Base-by-base conservation (phyloP, 1,140 invertebrate species). In the Pseudomyrmex pallidus region DNA sequence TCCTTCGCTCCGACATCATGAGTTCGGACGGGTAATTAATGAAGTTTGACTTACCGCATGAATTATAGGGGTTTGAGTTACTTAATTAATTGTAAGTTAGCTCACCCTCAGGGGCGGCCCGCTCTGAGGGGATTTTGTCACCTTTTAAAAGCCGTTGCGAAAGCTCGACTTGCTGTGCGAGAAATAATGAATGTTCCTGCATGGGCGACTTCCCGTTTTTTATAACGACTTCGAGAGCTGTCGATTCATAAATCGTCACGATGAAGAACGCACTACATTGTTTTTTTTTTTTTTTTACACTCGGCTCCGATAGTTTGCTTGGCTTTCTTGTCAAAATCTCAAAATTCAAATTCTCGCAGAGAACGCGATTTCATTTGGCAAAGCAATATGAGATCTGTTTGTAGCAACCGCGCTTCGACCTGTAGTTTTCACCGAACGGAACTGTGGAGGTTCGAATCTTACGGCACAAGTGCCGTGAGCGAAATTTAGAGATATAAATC, bases 31-130 rank as follows among this genome's bases (percentile, higher is more conserved):
- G 35, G 70, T 94, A 94, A 94, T 94, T 93, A 94, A 94, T 94
- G 93, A 92, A 91, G 91, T 94, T 94, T 93, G 92, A 93, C 92
- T 94, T 91, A 89, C 89, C 90, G 90, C 92, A 90, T 91, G 91
- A 93, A 94, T 93, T 92, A 90, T 91, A 86, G 85, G 87, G 84
- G 88, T 86, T 82, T 82, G 82, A 86, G 88, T 92, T 91, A 89
- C 92, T 94, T 94, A 94, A 94, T 94, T 94, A 93, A 93, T 92
- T 87, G 92, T 89, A 93, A 92, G 88, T 93, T 90, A 85, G 89
- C 83, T 87, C 87, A 83, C 86, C 90, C 91, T 86, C 87, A 72
- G 12, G 82, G 35, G 59, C 63, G 59, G 72, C 72, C 88, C 83
- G 78, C 62, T 89, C 85, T 82, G 89, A 90, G 82, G 89, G 90